Evolutionary conservation across 2,888 invertebrate genomes (phyloP), one percentile per base, ranked within the genome.

Genomic region (Drosophila pegasa): DNA sequence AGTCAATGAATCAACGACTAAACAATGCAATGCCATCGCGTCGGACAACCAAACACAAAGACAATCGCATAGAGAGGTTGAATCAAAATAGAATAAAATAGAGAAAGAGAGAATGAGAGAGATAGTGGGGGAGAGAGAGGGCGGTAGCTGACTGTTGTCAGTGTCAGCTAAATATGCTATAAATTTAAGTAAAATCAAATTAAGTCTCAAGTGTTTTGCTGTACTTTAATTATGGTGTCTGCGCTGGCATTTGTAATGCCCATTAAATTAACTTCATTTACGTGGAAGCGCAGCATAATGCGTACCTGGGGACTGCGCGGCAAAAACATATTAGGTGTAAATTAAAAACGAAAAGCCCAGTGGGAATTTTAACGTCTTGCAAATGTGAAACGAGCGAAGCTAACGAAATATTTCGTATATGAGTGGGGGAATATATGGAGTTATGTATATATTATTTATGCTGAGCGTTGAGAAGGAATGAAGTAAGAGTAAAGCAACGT

Each of bases 1-100:
- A 87, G 78, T 88, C 79, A 86, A 75, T 75, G 87, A 85, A 85
- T 82, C 86, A 82, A 78, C 82, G 88, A 80, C 85, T 84, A 88
- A 84, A 88, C 89, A 84, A 87, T 88, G 67, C 72, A 75, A 59
- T 33, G 59, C 69, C 74, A 75, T 47, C 58, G 20, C 27, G 40
- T 31, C 56, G 37, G 47, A 22, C 45, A 45, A 22, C 43, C 51
- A 48, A 48, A 41, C 20, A 47, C n/a, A 12, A 45, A 29, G 40
- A 22, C 31, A 51, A 22, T n/a, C 31, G 7, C 14, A 22, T 51
- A 31, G 48, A 37, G 16, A 33, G 3, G n/a, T 9, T 31, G 18
- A 16, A 5, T 27, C 5, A 45, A 27, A 33, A 45, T 35, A n/a
- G n/a, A n/a, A n/a, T 35, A 14, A 27, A 10, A 20, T 9, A 25